A percentile compares a stretch with the other conserved stretches of the same genome.
phyloP scores from a whole-genome alignment of 2,888 invertebrate species.

The Alloplasta piceator region DNA sequence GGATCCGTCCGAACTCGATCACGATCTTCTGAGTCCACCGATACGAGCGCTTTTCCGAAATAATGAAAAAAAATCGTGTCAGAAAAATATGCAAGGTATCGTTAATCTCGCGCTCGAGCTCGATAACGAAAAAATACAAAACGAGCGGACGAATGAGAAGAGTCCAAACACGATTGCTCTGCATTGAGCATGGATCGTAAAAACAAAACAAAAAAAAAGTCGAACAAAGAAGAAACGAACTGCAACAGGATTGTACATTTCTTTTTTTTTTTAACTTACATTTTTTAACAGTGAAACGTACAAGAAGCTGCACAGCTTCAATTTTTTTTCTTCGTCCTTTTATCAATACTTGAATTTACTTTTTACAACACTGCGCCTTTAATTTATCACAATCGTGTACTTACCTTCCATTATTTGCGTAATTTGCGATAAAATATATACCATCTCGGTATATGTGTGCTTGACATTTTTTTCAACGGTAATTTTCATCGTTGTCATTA shows the following conservation, averaged over 20 bases:
- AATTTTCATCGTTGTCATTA: too few species aligned
- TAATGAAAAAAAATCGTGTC: constrained; percentile 70
- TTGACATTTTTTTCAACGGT: too few species aligned
- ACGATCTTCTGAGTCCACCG: constrained; percentile 89
- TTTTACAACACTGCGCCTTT: constrained; percentile 48
- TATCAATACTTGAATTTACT: constrained; percentile 16
- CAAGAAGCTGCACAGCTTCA: too few species aligned
- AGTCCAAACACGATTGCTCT: constrained; percentile 37
- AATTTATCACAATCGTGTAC: too few species aligned
- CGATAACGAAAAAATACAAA: constrained; percentile 77
- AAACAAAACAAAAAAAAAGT: neutral
- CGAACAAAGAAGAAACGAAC: too few species aligned
- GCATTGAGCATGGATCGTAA: too few species aligned
- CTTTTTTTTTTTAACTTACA: constrained; percentile 9
- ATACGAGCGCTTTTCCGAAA: constrained; percentile 84
- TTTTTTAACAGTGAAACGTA: constrained; percentile 24
- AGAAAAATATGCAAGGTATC: constrained; percentile 75
- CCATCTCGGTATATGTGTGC: too few species aligned
- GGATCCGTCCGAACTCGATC: constrained; percentile 87
- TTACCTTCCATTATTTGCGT: too few species aligned
- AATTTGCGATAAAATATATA: too few species aligned
- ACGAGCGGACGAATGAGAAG: constrained; percentile 59
- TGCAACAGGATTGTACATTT: constrained; percentile 44
- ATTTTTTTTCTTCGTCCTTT: too few species aligned
- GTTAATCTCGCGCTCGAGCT: constrained; percentile 79